Base-by-base conservation (phyloP, 2,113 vertebrate species). In the Labrus mixtus region DNA sequence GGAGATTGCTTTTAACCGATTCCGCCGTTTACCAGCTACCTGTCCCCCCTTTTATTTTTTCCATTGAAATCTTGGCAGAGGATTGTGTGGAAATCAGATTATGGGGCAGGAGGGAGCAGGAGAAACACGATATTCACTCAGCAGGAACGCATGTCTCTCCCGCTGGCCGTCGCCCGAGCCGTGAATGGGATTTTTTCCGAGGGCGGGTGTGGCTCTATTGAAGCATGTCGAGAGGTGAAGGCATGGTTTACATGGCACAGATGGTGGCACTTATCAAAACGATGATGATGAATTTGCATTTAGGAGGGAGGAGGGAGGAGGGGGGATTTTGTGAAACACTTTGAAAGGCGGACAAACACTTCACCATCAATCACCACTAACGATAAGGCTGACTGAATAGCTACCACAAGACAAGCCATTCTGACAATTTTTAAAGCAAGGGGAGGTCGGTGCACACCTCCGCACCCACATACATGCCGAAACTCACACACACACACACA, bases 361-460 rank as follows among this genome's bases (percentile, higher is more conserved):
- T 91, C 89, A 83, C 74, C 85, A 92, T 94, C 90, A 89, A 91
- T 94, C 92, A 92, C 79, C 17, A 73, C 82, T 90, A 89, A 91
- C 71, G 84, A 87, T 86, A 74, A 85, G 75, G 86, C 36, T 4
- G 56, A 50, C 75, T 75, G 83, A 86, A 85, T 78, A 22, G 79
- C 76, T 37, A 54, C 65, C 43, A 37, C 10, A 12, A 53, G 76
- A 81, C 58, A 78, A 79, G 68, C 3, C 78, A 46, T 36, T 62
- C 58, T 55, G 85, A 86, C 83, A 56, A 73, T 45, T 81, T 82
- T 85, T 73, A 78, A 65, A 76, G 41, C 36, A 10, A 72, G 66
- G 76, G 85, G 41, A 29, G 66, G 67, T 76, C 53, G 45, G 74
- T 12, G 51, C 69, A 50, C 76, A 84, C 70, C 67, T 39, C 71